Evolutionary conservation across 2,888 invertebrate genomes (phyloP), one percentile per base, ranked within the genome.

Genomic region (Pterobdella sp.): DNA sequence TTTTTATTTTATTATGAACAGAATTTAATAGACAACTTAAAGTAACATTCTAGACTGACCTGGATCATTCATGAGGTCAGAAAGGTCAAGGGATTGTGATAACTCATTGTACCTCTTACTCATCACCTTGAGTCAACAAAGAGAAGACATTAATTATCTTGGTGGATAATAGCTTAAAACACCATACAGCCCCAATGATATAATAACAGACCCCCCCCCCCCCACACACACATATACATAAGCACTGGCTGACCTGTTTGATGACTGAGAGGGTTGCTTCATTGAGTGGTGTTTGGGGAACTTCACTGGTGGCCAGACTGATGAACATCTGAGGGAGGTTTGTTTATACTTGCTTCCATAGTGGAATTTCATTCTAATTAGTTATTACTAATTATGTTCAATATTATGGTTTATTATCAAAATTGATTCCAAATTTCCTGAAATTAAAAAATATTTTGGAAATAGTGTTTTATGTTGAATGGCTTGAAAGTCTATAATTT

Each of bases 101-200:
- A 29, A 1, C 10, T 49, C 29, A 0, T n/a, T 29, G 52, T 31
- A 69, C 26, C 69, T 1, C 32, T 69, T 69, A 34, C 69, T 52
- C 69, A 69, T 69, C 52, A 69, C 69, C 69, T 69, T 35, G 34
- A 34, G 66, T 31, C 26, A 60, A 31, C 31, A 7, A 18, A 60
- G 10, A 7, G 10, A 10, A 18, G 26, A 4, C 31, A 31, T 4
- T 1, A 22, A 1, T 3, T 10, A 60, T 60, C n/a, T 60, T 10
- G 31, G 26, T 18, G 60, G 7, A 1, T 10, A 18, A 7, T 18
- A 31, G 31, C 26, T 49, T 49, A 49, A 18, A 1, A 4, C 60
- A 60, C 60, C 60, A 31, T 60, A 10, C 31, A 26, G 0, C 60
- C 60, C 29, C 18, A 10, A 31, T 1, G 60, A 26, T 31, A 18